Base-by-base conservation (phyloP, 2,113 vertebrate species). In the Dicrurus megarhynchus region DNA sequence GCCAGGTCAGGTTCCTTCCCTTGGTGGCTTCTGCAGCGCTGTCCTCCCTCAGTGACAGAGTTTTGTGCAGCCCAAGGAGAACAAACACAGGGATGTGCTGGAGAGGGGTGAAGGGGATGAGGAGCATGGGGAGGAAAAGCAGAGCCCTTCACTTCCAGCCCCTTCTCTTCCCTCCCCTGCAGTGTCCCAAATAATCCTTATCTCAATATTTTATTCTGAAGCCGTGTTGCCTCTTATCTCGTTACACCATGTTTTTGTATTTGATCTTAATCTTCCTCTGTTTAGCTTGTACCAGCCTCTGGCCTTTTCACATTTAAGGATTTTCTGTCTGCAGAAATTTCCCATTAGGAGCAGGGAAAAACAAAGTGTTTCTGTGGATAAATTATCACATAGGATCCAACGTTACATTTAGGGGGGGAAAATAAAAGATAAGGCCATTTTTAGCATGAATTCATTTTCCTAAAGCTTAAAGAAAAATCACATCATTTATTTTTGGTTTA, bases 361-460 rank as follows among this genome's bases (percentile, higher is more conserved):
- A 16, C 3, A 7, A 56, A 49, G 9, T 12, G 28, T 50, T 85
- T 77, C 39, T 70, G 39, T 41, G 46, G 56, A 20, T 87, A 89
- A 94, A 68, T 46, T 44, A 85, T 63, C 75, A 90, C 6, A 7
- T 4, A 35, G 30, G 35, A 76, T 27, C 30, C 82, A 35, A 65
- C 0, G 1, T 17, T 73, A 8, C 7, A 16, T 13, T 55, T 14
- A 14, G 13, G 10, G 14, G 7, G 1, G 0, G 0, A 7, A 6
- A 13, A 20, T 13, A 22, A 55, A 71, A 46, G 10, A 32, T 14
- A 55, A 3, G 14, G 52, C 22, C 10, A 23, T 78, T 63, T 63
- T 78, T 37, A 52, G 19, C 32, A 71, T 15, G 2, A 88, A 90
- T 63, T 78, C 9, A 32, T 87, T 89, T 91, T 89, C 42, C 89